phyloP scores from a whole-genome alignment of 2,113 vertebrate species.

The Cochlearius cochlearius region DNA sequence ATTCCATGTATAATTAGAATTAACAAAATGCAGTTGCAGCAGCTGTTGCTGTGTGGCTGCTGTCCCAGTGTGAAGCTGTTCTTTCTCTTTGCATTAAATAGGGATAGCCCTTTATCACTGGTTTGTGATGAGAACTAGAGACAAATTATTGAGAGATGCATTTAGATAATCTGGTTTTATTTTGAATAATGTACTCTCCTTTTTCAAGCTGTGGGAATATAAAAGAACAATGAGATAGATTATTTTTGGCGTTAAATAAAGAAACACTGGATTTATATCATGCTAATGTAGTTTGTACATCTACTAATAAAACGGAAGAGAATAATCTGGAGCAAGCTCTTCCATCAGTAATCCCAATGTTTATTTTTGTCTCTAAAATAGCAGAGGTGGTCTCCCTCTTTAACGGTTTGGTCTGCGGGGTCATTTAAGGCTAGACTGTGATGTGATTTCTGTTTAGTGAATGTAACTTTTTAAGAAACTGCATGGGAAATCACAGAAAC shows the following conservation, averaged over 20 bases:
- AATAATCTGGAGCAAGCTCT: slow-evolving; percentile 66
- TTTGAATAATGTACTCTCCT: background rate
- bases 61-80: slow-evolving; percentile 30
- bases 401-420: slow-evolving; percentile 3
- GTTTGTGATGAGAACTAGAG: background rate
- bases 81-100: background rate
- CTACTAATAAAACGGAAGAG: slow-evolving; percentile 60
- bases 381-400: background rate
- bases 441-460: background rate
- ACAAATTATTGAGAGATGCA: background rate
- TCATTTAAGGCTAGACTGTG: slow-evolving; percentile 38
- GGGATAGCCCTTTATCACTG: background rate
- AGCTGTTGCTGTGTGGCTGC: slow-evolving; percentile 42
- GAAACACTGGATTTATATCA: background rate
- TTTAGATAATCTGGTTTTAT: slow-evolving; percentile 54
- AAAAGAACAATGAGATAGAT: background rate
- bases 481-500: background rate
- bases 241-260: background rate
- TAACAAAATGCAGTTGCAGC: slow-evolving; percentile 37
- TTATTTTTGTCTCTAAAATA: slow-evolving; percentile 41
- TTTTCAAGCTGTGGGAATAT: background rate
- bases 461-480: background rate
- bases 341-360: slow-evolving; percentile 55
- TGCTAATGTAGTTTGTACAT: slow-evolving; percentile 35
- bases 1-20: slow-evolving; percentile 38